Conservation (phyloP, 2,888 invertebrate genomes). For the Dynastes grantii region DNA sequence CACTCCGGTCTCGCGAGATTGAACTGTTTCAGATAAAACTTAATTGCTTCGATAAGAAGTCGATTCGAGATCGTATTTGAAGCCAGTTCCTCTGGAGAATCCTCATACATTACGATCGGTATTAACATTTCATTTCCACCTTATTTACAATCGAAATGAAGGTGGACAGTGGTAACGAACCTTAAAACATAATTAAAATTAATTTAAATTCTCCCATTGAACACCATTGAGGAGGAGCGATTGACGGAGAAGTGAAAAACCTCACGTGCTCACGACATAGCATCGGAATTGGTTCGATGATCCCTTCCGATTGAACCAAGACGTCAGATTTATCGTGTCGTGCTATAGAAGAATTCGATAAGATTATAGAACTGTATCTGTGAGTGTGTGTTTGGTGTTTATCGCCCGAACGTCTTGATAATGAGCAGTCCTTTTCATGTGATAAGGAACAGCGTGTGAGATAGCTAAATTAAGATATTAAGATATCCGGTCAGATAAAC, state of each 20-base stretch:
- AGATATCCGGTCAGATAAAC: conserved; percentile 53
- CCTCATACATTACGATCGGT: conserved; percentile 9
- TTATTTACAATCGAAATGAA: conserved; percentile 42
- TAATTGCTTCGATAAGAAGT: conserved; percentile 55
- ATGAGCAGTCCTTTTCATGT: conserved; percentile 38
- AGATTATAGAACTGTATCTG: conserved; percentile 17
- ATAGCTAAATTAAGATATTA: conserved; percentile 56
- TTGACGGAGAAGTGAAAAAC: background rate
- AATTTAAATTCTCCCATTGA: conserved; percentile 39
- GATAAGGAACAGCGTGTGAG: conserved; percentile 49
- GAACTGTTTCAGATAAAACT: conserved; percentile 51
- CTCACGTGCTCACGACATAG: conserved; percentile 18
- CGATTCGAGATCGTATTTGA: conserved; percentile 53
- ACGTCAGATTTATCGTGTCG: conserved; percentile 23
- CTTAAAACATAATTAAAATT: conserved; percentile 45
- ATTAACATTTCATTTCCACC: conserved; percentile 35
- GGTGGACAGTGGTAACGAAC: conserved; percentile 27
- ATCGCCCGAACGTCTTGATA: conserved; percentile 46
- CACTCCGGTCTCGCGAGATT: conserved; percentile 32
- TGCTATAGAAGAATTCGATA: conserved; percentile 30
- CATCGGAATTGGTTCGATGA: conserved; percentile 36
- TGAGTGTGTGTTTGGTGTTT: conserved; percentile 19
- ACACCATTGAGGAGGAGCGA: background rate
- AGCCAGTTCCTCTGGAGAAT: background rate
- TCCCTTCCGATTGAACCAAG: conserved; percentile 21